phyloP scores from a whole-genome alignment of 2,113 vertebrate species.

The Stictonetta naevosa region DNA sequence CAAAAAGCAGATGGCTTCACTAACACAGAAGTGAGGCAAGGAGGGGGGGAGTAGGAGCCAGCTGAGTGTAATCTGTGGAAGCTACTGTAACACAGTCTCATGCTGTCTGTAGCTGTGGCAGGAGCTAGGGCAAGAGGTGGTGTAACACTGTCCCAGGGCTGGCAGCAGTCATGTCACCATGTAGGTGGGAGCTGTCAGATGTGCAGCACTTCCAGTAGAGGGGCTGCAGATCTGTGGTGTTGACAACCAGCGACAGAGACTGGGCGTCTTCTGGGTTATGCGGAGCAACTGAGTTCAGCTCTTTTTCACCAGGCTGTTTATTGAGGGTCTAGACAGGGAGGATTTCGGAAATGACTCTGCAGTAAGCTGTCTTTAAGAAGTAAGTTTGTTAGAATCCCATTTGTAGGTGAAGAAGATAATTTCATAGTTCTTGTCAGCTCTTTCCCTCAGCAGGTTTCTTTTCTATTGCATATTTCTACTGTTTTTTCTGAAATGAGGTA shows the following conservation, averaged over 20 bases:
- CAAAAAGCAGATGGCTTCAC: fast-evolving
- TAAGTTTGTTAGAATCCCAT: background rate
- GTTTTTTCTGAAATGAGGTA: background rate
- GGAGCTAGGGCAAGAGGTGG: background rate
- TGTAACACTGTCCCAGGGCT: fast-evolving
- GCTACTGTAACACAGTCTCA: fast-evolving
- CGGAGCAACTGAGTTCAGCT: background rate
- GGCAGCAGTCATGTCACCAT: fast-evolving
- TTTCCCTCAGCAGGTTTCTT: background rate
- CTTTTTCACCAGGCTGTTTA: background rate
- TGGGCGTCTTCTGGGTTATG: background rate
- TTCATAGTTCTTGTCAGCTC: background rate
- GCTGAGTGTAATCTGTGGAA: background rate
- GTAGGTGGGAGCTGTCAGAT: background rate
- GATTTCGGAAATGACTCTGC: background rate
- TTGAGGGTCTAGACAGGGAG: background rate
- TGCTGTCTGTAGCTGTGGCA: background rate
- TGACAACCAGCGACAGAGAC: background rate
- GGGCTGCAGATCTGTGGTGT: background rate
- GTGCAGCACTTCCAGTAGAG: fast-evolving
- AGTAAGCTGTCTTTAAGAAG: background rate
- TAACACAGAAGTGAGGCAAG: background rate
- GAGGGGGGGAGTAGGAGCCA: background rate
- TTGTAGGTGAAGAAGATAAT: background rate
- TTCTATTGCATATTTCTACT: background rate